Conservation (phyloP, 2,888 invertebrate genomes). For the Cantharis lateralis region DNA sequence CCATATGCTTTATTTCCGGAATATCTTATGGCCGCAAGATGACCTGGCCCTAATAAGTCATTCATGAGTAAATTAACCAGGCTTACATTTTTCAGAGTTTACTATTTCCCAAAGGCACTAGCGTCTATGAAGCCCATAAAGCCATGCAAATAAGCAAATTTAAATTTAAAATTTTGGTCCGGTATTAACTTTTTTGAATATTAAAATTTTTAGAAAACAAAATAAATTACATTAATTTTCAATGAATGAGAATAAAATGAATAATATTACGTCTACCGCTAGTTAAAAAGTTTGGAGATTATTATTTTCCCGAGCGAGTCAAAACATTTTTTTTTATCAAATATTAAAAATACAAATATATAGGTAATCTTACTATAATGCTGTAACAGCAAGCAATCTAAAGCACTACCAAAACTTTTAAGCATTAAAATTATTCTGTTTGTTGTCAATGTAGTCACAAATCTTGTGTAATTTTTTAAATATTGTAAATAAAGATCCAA, state of each 20-base stretch:
- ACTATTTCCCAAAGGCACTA: constrained; percentile 1
- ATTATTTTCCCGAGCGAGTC: neutral
- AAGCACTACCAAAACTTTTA: neutral
- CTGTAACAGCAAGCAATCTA: neutral
- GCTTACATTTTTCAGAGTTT: neutral
- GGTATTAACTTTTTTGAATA: neutral
- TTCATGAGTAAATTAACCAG: constrained; percentile 6
- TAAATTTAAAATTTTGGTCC: neutral
- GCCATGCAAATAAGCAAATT: neutral
- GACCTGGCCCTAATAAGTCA: constrained; percentile 69
- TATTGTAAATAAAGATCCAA: neutral
- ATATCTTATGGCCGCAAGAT: constrained; percentile 83
- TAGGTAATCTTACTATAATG: neutral
- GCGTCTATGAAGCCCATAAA: neutral
- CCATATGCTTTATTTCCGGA: constrained; percentile 80
- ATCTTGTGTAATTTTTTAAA: neutral
- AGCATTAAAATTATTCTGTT: neutral
- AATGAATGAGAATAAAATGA: neutral
- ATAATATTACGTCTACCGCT: too few relatives aligned
- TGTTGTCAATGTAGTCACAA: neutral
- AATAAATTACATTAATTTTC: neutral
- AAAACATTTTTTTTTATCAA: neutral
- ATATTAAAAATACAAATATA: too few relatives aligned
- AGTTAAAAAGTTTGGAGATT: neutral
- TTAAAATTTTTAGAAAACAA: neutral